Percentiles rank a stretch among this genome's conserved stretches.
Conservation (phyloP, 2,888 invertebrate genomes). For the Ophion slaviceki region DNA sequence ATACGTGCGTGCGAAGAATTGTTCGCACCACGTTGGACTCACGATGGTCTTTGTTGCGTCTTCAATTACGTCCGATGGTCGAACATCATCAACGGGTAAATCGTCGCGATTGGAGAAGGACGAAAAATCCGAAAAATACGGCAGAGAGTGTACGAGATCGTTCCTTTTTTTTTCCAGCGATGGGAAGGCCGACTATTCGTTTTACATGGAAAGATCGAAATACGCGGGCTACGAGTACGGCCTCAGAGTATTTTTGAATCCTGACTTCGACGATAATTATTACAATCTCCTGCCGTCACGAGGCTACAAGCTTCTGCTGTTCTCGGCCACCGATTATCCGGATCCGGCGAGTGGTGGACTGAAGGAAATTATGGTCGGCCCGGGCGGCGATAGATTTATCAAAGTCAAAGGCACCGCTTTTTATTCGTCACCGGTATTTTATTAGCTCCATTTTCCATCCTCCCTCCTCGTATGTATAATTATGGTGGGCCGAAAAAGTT, state of each 20-base stretch:
- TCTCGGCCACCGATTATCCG: conserved; percentile 86
- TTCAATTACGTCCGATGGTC: conserved; percentile 85
- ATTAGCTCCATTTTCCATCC: too few relatives aligned
- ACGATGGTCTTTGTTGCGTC: conserved; percentile 86
- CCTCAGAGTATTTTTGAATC: conserved; percentile 74
- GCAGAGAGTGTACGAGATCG: neutral
- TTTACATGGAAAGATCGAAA: conserved; percentile 43
- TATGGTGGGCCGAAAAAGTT: too few relatives aligned
- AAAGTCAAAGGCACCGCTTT: conserved; percentile 72
- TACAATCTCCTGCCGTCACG: conserved; percentile 84
- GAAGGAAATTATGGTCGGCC: conserved; percentile 76
- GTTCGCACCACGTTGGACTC: conserved; percentile 86
- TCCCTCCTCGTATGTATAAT: too few relatives aligned
- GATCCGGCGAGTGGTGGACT: conserved; percentile 86
- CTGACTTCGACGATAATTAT: conserved; percentile 83
- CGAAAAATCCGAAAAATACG: neutral
- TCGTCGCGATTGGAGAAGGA: neutral
- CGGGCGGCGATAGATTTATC: conserved; percentile 76
- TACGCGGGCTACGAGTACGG: conserved; percentile 67
- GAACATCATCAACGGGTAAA: conserved; percentile 80
- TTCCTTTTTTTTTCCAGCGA: conserved; percentile 26
- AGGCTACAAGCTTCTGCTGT: conserved; percentile 85
- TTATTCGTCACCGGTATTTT: conserved; percentile 64
- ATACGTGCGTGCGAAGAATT: conserved; percentile 83
- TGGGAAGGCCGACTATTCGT: neutral